phyloP scores from a whole-genome alignment of 2,888 invertebrate species.

The Diloba caeruleocephala region DNA sequence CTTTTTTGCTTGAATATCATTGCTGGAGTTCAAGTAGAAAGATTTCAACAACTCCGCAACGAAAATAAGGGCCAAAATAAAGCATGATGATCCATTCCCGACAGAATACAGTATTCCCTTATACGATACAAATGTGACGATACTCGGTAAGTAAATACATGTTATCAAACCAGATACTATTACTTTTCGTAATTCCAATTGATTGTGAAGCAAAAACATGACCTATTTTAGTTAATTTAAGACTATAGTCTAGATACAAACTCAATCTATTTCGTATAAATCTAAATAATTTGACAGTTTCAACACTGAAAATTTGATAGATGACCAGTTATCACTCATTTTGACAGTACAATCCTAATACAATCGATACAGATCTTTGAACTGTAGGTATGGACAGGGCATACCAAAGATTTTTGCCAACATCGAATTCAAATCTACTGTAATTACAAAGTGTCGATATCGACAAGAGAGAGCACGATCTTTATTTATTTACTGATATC shows the following conservation, averaged over 20 bases:
- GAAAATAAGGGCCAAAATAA: slow-evolving; percentile 78
- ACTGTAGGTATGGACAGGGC: too few species aligned
- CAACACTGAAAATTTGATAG: too few species aligned
- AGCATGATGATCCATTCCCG: slow-evolving; percentile 87
- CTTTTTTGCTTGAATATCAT: slow-evolving; percentile 76
- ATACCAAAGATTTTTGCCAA: too few species aligned
- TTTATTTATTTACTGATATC: too few species aligned
- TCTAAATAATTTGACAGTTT: too few species aligned
- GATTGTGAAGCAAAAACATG: slow-evolving; percentile 80
- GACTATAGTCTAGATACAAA: neutral
- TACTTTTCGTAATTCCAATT: slow-evolving; percentile 78
- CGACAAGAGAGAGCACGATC: too few species aligned
- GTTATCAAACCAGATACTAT: slow-evolving; percentile 88
- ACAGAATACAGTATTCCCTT: slow-evolving; percentile 89
- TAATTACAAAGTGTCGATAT: too few species aligned
- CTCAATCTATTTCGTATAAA: too few species aligned
- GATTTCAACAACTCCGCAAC: slow-evolving; percentile 89
- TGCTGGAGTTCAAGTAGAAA: slow-evolving; percentile 73
- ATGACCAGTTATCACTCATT: too few species aligned
- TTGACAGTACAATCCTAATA: too few species aligned
- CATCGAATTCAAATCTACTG: too few species aligned
- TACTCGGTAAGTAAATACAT: slow-evolving; percentile 90
- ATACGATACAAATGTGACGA: slow-evolving; percentile 88
- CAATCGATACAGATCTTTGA: too few species aligned
- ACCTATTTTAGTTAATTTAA: slow-evolving; percentile 12